Evolutionary conservation across 2,797 vertebrate species (phyloP).

Genomic region (Hippocampus kuda): DNA sequence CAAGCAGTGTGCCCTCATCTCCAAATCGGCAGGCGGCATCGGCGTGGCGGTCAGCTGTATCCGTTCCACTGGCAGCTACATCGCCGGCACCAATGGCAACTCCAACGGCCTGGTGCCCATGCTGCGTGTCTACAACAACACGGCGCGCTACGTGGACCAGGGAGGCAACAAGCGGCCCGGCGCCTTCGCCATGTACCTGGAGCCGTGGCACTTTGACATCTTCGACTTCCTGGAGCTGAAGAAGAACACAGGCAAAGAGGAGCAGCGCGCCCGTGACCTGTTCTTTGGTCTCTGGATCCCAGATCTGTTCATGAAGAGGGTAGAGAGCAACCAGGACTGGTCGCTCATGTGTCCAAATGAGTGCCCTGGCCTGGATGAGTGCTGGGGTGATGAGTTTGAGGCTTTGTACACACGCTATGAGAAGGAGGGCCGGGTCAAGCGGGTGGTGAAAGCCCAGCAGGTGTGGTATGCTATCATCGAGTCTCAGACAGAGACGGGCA

Average conservation of each 20-base stretch:
- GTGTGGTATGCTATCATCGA: constrained; percentile 94
- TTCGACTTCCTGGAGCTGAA: constrained; percentile 97
- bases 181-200: constrained; percentile 96
- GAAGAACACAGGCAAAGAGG: constrained; percentile 97
- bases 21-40: constrained; percentile 94
- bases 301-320: constrained; percentile 95
- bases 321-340: constrained; percentile 93
- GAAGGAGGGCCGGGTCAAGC: constrained; percentile 75
- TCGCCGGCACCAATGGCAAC: constrained; percentile 95
- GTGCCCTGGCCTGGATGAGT: constrained; percentile 87
- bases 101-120: constrained; percentile 96
- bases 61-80: constrained; percentile 92
- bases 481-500: constrained; percentile 95
- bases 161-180: constrained; percentile 97
- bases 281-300: constrained; percentile 97
- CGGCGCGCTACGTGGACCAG: constrained; percentile 93
- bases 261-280: constrained; percentile 90
- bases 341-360: constrained; percentile 94
- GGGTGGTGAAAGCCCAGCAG: constrained; percentile 90
- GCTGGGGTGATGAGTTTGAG: constrained; percentile 97
- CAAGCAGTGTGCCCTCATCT: constrained; percentile 95
- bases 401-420: constrained; percentile 87
- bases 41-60: constrained; percentile 94
- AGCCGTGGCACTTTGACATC: constrained; percentile 93
- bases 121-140: constrained; percentile 98